Percentiles rank a stretch among this genome's conserved stretches.
Evolutionary conservation across 2,797 vertebrate genomes (phyloP).

Genomic region (Microcaecilia unicolor): DNA sequence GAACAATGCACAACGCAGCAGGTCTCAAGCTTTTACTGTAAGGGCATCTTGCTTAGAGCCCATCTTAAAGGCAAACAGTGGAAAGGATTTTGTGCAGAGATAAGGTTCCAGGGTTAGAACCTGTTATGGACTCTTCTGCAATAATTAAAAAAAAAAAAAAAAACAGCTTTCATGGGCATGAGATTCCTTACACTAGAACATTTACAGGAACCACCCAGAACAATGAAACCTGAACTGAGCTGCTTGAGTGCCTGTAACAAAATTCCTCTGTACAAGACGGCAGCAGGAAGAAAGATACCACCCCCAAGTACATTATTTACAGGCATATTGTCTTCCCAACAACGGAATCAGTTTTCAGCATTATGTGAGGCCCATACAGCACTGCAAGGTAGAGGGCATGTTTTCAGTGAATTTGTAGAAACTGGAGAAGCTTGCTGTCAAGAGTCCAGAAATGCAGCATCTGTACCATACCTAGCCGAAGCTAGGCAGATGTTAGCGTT

Average conservation of each 20-base stretch:
- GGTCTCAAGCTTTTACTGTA: conserved; percentile 30
- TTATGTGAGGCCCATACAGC: too few species aligned
- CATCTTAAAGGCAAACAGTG: too few species aligned
- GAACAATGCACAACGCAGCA: conserved; percentile 22
- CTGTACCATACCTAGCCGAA: too few species aligned
- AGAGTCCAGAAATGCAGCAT: too few species aligned
- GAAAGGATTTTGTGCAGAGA: conserved; percentile 47
- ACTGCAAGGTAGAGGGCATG: too few species aligned
- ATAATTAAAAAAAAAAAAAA: conserved; percentile 51
- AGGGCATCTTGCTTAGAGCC: conserved; percentile 17
- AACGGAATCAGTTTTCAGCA: too few species aligned
- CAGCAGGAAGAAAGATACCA: conserved; percentile 22
- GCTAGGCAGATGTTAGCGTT: too few species aligned
- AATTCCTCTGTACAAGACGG: too few species aligned
- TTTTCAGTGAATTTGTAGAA: too few species aligned
- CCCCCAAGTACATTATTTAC: conserved; percentile 14
- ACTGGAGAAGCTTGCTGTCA: too few species aligned
- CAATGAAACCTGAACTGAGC: conserved; percentile 23
- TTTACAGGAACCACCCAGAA: conserved; percentile 54
- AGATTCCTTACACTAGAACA: conserved; percentile 60
- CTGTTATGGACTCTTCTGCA: conserved; percentile 21
- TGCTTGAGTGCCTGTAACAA: conserved; percentile 22
- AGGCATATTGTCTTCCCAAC: conserved; percentile 29
- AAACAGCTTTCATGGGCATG: conserved; percentile 54
- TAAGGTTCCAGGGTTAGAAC: conserved; percentile 63